Evolutionary conservation across 2,888 invertebrate genomes (phyloP).

Genomic region (Nycteola revayana): DNA sequence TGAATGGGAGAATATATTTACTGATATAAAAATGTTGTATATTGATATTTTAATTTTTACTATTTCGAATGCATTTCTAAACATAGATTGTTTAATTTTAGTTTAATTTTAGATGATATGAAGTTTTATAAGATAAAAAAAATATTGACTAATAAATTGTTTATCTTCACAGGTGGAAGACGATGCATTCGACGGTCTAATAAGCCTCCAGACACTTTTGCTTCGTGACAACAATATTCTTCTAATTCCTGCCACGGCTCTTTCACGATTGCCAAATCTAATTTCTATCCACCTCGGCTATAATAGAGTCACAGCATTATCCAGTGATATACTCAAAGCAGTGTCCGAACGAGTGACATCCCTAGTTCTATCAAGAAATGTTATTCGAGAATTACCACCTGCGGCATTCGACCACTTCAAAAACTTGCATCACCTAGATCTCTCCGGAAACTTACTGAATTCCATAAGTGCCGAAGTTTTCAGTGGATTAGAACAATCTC

Average conservation of each 20-base stretch:
- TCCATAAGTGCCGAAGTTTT: conserved; percentile 88
- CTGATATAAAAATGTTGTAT: no score
- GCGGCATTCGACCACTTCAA: conserved; percentile 91
- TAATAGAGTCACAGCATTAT: conserved; percentile 93
- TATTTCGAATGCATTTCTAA: no score
- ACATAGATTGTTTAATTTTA: no score
- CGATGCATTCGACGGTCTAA: conserved; percentile 92
- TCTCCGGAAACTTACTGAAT: conserved; percentile 90
- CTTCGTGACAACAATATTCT: conserved; percentile 94
- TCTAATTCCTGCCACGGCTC: conserved; percentile 90
- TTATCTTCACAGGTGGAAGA: conserved; percentile 88
- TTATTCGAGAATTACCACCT: conserved; percentile 92
- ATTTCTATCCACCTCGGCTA: conserved; percentile 90
- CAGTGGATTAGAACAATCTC: conserved; percentile 87
- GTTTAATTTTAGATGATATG: no score
- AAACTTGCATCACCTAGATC: conserved; percentile 86
- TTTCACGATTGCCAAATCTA: conserved; percentile 89
- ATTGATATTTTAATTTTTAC: no score
- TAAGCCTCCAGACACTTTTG: conserved; percentile 88
- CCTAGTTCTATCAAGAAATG: conserved; percentile 90
- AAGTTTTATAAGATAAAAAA: no score
- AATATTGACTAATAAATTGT: conserved; percentile 1
- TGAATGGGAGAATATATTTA: no score
- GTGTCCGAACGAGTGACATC: conserved; percentile 87
- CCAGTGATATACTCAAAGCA: conserved; percentile 88